Percentiles rank a stretch among this genome's conserved stretches.
These are phyloP conservation scores for Artibeus jamaicensis DNA, from an alignment of 2,797 vertebrate species.

Conservation along the genomic window DNA sequence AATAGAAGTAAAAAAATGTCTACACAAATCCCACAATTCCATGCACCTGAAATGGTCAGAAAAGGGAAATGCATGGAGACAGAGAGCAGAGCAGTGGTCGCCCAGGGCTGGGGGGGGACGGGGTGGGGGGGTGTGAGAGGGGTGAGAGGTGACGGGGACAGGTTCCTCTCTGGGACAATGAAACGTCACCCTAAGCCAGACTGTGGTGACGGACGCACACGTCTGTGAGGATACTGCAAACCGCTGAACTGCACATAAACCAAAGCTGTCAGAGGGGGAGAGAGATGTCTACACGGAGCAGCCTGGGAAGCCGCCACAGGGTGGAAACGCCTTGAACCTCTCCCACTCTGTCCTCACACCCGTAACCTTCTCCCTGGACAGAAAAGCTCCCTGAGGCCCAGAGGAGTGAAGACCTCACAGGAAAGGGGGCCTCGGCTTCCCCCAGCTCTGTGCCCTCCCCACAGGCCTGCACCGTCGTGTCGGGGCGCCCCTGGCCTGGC, in stretches of 20 bases:
- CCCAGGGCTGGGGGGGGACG: background rate
- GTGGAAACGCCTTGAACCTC: background rate
- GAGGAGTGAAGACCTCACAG: background rate
- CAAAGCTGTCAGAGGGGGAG: background rate
- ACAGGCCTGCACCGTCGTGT: rapidly evolving
- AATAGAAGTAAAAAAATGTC: background rate
- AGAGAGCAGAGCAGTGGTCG: background rate
- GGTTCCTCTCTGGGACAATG: background rate
- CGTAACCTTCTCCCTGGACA: background rate
- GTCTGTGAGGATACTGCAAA: background rate
- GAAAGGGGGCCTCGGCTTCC: background rate
- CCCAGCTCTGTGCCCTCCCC: background rate
- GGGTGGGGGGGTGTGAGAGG: no score
- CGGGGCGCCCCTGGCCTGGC: rapidly evolving
- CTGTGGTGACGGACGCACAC: background rate
- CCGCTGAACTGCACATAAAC: background rate
- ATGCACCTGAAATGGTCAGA: background rate
- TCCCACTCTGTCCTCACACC: background rate
- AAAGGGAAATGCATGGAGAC: background rate
- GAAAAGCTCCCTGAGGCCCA: background rate
- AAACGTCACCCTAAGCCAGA: background rate
- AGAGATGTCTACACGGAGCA: background rate
- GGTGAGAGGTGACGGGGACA: background rate
- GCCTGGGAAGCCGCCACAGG: background rate
- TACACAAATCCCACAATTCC: background rate